Base-by-base conservation (phyloP, 1,140 invertebrate genomes). In the Whitmania pigra region DNA sequence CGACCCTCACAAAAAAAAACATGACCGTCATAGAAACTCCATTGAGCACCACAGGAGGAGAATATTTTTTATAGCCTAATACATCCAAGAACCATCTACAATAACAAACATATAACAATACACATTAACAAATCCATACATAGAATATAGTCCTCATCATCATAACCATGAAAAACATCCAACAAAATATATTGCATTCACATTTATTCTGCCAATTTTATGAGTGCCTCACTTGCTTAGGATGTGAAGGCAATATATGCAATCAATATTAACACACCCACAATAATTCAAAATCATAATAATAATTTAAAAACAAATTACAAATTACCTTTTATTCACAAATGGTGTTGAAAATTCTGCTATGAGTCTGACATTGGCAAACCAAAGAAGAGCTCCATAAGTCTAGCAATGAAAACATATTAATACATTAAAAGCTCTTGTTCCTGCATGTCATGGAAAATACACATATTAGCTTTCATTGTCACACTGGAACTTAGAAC, bases 281-380 rank as follows among this genome's bases (percentile, higher is more conserved):
- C 13, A 17, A 17, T 49, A 1, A 49, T 49, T 17, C 43, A 5
- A 57, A 63, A 17, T n/a, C 9, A 63, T 13, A 55, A 18, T 27
- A n/a, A 71, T 66, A 9, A 69, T 25, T 53, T n/a, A n/a, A n/a
- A n/a, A n/a, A n/a, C n/a, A n/a, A n/a, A n/a, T 18, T 49, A 9
- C 18, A 66, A 17, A 53, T 57, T 75, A 81, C 80, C 79, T 77
- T 67, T 79, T 75, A 73, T 81, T 80, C n/a, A 81, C 79, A 75
- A 80, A 79, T 29, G 79, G 79, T 69, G 80, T 81, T 55, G 80
- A 81, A 71, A 81, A 78, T 76, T 81, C 80, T 67, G 79, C 80
- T 4, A 81, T 73, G 25, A 81, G 73, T 53, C 80, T 74, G 72
- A 78, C 79, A 73, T 80, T 81, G 15, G 80, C 79, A 79, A 81